Evolutionary conservation across 2,888 invertebrate genomes (phyloP).

Genomic region (Cremastinae sp.): DNA sequence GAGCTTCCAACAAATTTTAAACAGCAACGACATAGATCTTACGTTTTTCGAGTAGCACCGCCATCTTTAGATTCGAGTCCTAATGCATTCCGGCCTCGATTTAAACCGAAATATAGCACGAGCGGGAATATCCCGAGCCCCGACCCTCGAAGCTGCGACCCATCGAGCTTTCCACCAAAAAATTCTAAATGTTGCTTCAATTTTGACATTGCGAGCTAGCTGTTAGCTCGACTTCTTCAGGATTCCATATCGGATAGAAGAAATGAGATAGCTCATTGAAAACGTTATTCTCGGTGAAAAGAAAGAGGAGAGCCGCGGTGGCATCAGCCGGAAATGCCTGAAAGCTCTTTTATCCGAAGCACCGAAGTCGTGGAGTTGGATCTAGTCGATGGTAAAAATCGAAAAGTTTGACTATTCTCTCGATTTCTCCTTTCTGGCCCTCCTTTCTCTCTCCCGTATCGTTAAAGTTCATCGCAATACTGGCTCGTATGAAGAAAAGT

Average conservation of each 20-base stretch:
- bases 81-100: conserved; percentile 4
- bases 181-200: neutral
- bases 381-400: conserved; percentile 45
- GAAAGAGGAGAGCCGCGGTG: conserved; percentile 2
- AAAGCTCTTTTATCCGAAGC: conserved; percentile 22
- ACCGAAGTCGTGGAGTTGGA: conserved; percentile 32
- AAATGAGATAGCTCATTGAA: conserved; percentile 19
- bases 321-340: conserved; percentile 9
- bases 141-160: neutral
- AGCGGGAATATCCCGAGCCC: neutral
- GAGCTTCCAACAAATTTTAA: conserved; percentile 41
- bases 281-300: conserved; percentile 6
- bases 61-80: neutral
- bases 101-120: too few relatives aligned
- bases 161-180: neutral
- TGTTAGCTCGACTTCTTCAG: neutral
- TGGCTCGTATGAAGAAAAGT: conserved; percentile 28
- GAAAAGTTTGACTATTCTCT: conserved; percentile 49
- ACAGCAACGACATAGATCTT: conserved; percentile 33
- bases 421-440: conserved; percentile 28
- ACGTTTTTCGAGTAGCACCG: neutral
- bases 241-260: conserved; percentile 4
- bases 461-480: conserved; percentile 52
- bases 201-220: too few relatives aligned
- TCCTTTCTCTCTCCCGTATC: conserved; percentile 29